Conservation (phyloP, 2,113 vertebrate species). For the Scytalopus superciliaris region DNA sequence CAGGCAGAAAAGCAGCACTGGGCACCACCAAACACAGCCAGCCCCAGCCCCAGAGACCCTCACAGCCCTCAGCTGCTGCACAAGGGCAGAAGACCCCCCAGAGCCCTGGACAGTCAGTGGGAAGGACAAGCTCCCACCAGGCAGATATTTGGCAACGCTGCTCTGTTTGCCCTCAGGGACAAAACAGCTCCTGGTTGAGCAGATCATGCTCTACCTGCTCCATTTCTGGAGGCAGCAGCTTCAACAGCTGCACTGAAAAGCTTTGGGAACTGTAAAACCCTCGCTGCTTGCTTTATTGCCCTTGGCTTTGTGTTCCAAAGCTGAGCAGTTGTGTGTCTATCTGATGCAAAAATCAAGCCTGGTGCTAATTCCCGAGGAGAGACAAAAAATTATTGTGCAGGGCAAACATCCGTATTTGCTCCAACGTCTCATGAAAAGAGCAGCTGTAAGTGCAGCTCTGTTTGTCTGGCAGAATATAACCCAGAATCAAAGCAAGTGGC, state of each 20-base stretch:
- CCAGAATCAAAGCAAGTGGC: not conserved
- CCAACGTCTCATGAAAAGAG: not conserved
- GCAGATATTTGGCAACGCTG: not conserved
- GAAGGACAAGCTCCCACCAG: not conserved
- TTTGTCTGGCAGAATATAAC: not conserved
- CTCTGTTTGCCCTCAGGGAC: not conserved
- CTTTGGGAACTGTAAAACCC: not conserved
- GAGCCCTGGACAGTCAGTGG: not conserved
- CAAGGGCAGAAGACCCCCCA: not conserved
- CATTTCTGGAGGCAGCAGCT: not conserved
- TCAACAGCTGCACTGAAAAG: not conserved
- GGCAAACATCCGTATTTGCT: constrained; percentile 44
- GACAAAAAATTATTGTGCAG: not conserved
- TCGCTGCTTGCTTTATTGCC: not conserved
- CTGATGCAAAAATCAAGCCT: not conserved
- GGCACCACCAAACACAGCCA: not conserved
- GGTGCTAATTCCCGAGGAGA: not conserved
- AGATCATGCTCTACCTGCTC: not conserved
- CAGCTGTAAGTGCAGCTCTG: not conserved
- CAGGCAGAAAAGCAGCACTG: not conserved
- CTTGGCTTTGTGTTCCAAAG: not conserved
- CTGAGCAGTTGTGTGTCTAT: not conserved
- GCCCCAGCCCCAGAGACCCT: not conserved
- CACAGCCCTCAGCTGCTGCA: not conserved
- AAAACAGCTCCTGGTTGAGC: not conserved